A percentile compares a stretch with the other conserved stretches of the same genome.
phyloP scores from a whole-genome alignment of 2,113 vertebrate genomes.

The Talpa occidentalis region DNA sequence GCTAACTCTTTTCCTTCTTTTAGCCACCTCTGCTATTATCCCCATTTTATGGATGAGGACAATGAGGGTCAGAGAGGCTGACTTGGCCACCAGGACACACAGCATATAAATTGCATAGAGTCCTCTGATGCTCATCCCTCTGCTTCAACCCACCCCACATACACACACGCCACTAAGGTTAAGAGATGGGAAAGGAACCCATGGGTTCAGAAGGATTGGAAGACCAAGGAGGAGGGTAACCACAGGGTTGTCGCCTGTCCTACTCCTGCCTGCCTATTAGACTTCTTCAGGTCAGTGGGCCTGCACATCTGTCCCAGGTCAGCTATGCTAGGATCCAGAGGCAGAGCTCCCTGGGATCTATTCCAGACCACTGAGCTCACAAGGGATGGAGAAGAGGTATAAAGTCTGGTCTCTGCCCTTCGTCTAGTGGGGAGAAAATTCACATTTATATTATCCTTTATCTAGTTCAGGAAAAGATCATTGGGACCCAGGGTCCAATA shows the following conservation, averaged over 20 bases:
- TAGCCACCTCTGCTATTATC: not conserved
- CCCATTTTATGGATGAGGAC: constrained; percentile 3
- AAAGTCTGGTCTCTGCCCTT: not conserved
- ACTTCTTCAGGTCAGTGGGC: not conserved
- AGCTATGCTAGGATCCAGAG: not conserved
- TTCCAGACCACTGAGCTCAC: not conserved
- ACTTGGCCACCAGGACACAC: not conserved
- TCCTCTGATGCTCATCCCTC: not conserved
- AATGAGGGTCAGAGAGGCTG: not conserved
- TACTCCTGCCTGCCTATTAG: not conserved
- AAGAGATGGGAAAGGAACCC: not conserved
- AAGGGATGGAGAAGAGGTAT: not conserved
- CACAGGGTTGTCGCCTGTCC: not conserved
- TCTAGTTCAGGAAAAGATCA: not conserved
- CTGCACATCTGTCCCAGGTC: not conserved
- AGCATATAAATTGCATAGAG: not conserved
- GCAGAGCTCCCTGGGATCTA: not conserved
- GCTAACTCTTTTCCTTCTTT: not conserved
- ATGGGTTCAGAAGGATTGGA: not conserved
- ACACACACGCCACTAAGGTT: not conserved
- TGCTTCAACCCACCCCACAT: not conserved
- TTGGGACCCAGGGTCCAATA: not conserved
- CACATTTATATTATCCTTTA: not conserved
- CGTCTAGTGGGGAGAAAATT: not conserved
- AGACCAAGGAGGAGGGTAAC: not conserved